Base-by-base conservation (phyloP, 2,113 vertebrate genomes). In the Chloroceryle aenea region DNA sequence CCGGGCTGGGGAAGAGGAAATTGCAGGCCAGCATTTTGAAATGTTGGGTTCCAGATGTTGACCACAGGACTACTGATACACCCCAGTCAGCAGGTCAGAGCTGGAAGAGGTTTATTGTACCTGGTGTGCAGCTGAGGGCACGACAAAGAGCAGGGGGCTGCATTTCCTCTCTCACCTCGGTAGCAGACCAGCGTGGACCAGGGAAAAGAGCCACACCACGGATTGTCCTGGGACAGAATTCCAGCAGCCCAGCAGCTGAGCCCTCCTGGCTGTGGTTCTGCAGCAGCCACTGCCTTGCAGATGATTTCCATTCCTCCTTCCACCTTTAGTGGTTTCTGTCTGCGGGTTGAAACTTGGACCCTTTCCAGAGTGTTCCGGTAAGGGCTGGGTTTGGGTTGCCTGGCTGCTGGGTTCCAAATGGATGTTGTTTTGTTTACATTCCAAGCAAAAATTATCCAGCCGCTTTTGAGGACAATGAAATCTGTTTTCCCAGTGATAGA, bases 51-150 rank as follows among this genome's bases (percentile, higher is more conserved):
- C 18, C 48, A 68, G 30, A 13, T 6, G 12, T 19, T 68, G 64
- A 9, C 42, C 59, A 14, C 42, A 58, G 18, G 36, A 5, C 47
- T 34, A 8, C 19, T 30, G 45, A 10, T 23, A 18, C 0, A 23
- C 21, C 8, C 17, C 5, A 16, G 6, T 8, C 32, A 58, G 36
- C 14, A 26, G 25, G 18, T 29, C 4, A 8, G 69, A 74, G 42
- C 84, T 13, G 66, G 22, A 14, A 52, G 42, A 26, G 32, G 7
- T 6, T 8, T 13, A 4, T 12, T 25, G 43, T n/a, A 9, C n/a
- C n/a, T 0, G 0, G 36, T 42, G 53, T 30, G 23, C 47, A 4
- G 5, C 2, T 66, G 52, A 21, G 63, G 52, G 29, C 22, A 8
- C 22, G 34, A 21, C 58, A 16, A 23, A 29, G 68, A 34, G 62